These are phyloP conservation scores for Excalfactoria chinensis DNA, from an alignment of 2,113 vertebrate genomes.

Conservation along the genomic window DNA sequence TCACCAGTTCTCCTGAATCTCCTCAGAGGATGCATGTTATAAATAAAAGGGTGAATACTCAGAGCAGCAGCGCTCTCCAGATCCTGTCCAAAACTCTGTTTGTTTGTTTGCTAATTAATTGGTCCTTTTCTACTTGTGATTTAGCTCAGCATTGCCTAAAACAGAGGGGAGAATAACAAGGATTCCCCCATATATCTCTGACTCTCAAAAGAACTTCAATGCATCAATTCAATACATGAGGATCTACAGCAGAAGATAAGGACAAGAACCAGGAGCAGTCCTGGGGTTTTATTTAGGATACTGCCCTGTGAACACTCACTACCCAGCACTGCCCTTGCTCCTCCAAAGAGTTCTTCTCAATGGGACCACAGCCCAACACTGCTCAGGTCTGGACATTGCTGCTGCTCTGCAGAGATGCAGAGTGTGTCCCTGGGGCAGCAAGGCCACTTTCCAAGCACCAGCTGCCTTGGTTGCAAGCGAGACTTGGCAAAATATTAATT, in stretches of 20 bases:
- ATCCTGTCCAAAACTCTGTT: background rate
- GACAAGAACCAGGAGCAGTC: background rate
- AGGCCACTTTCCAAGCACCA: background rate
- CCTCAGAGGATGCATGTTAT: background rate
- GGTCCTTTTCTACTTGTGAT: background rate
- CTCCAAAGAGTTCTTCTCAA: background rate
- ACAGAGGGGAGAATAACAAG: background rate
- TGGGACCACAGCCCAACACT: fast-evolving
- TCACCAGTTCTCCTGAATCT: background rate
- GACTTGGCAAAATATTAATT: background rate
- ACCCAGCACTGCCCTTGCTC: background rate
- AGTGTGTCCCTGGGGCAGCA: background rate
- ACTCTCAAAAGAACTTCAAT: background rate
- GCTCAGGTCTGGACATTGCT: background rate
- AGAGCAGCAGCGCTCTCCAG: background rate
- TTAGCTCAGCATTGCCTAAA: background rate
- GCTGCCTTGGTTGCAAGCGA: background rate
- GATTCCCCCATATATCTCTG: background rate
- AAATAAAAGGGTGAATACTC: background rate
- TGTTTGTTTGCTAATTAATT: background rate
- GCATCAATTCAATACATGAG: too few species aligned
- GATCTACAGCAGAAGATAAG: background rate
- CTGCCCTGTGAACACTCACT: background rate
- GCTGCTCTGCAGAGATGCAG: background rate
- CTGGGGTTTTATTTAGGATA: background rate